Percentiles rank a stretch among this genome's conserved stretches.
Conservation (phyloP, 1,140 invertebrate genomes). For the Diorhabda sublineata region DNA sequence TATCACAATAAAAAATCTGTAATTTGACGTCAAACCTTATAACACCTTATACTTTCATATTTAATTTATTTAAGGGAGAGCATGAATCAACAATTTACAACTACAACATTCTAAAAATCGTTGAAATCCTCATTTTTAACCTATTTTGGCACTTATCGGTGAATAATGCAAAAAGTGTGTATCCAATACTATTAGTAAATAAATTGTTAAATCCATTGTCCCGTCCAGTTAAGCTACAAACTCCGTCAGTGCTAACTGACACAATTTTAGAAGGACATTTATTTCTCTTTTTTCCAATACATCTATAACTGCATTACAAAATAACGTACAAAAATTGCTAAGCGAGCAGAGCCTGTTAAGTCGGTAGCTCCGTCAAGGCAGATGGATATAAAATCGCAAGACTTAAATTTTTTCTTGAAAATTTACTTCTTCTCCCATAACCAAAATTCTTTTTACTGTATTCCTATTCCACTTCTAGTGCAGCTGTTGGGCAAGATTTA, state of each 20-base stretch:
- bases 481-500: no score
- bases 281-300: constrained; percentile 17
- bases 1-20: background rate
- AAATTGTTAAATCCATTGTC: constrained; percentile 22
- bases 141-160: constrained; percentile 19
- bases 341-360: background rate
- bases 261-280: constrained; percentile 22
- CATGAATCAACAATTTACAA: background rate
- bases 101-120: background rate
- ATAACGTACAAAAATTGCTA: constrained; percentile 20
- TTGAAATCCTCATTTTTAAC: constrained; percentile 5
- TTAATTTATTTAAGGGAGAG: background rate
- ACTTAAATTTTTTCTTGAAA: constrained; percentile 7
- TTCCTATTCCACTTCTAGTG: background rate
- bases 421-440: background rate
- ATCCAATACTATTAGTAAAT: constrained; percentile 23
- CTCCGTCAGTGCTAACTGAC: constrained; percentile 18
- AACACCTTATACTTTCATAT: background rate
- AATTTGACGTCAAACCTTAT: background rate
- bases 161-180: constrained; percentile 24
- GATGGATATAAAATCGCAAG: constrained; percentile 16
- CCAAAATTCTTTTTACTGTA: constrained; percentile 7
- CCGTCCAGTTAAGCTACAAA: background rate
- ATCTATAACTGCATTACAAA: constrained; percentile 17
- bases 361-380: constrained; percentile 22